Evolutionary conservation across 1,140 invertebrate species (phyloP).

Genomic region (Phthorimaea operculella): DNA sequence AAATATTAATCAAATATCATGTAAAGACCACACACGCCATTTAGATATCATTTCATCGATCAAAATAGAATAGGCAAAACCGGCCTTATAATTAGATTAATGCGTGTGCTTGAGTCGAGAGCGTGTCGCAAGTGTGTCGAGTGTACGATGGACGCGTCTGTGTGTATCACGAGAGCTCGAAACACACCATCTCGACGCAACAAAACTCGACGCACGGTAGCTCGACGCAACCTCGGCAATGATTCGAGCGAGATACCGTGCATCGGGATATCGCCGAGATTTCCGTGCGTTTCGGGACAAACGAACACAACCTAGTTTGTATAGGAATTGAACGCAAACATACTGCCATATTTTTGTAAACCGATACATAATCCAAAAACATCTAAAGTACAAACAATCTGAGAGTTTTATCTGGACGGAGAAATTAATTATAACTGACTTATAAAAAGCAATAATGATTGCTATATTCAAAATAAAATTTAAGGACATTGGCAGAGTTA

Average conservation of each 20-base stretch:
- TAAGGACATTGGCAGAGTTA: no score
- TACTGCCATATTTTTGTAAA: constrained; percentile 62
- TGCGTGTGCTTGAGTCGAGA: constrained; percentile 22
- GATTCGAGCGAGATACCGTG: no score
- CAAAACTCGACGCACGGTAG: no score
- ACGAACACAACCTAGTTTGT: constrained; percentile 36
- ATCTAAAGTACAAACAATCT: not conserved
- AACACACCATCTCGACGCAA: no score
- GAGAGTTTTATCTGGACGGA: not conserved
- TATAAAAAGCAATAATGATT: no score
- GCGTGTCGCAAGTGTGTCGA: not conserved
- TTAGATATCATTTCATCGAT: constrained; percentile 34
- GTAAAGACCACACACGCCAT: constrained; percentile 33
- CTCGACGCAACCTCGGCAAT: no score
- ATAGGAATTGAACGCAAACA: constrained; percentile 60
- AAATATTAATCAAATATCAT: constrained; percentile 53
- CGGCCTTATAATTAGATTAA: constrained; percentile 55
- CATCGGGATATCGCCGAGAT: not conserved
- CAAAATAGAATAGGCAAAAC: constrained; percentile 57
- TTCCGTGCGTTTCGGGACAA: constrained; percentile 33
- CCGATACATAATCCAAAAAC: constrained; percentile 21
- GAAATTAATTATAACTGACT: no score
- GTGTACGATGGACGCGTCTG: no score
- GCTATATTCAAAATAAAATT: no score
- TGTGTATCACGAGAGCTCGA: no score